phyloP scores from a whole-genome alignment of 2,113 vertebrate species.

The Charadrius vociferus region DNA sequence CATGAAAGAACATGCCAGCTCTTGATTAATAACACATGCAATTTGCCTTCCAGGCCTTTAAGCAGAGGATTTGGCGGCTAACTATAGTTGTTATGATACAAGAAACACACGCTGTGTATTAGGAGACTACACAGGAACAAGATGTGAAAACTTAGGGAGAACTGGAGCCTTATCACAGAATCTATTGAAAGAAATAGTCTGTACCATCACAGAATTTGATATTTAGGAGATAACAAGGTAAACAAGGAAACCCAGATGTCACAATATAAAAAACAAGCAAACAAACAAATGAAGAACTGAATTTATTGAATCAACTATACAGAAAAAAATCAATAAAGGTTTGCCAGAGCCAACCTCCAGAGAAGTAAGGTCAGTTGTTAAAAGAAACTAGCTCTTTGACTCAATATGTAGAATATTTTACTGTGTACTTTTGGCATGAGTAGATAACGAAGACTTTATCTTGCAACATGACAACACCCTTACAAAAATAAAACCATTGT shows the following conservation, averaged over 20 bases:
- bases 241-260: neutral
- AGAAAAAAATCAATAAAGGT: constrained; percentile 18
- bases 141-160: neutral
- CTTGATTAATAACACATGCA: neutral
- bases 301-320: constrained; percentile 1
- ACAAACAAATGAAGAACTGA: neutral
- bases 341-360: neutral
- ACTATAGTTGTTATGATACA: neutral
- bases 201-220: neutral
- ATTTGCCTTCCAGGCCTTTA: neutral
- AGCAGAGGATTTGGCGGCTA: neutral
- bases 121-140: neutral
- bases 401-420: neutral
- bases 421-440: neutral
- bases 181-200: neutral
- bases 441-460: neutral
- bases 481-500: neutral
- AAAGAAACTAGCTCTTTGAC: neutral
- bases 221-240: neutral
- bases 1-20: neutral
- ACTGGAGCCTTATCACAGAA: neutral
- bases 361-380: neutral
- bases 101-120: neutral
- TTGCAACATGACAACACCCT: neutral
- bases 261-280: neutral